A percentile compares a stretch with the other conserved stretches of the same genome.
These are phyloP conservation scores for Erythrocercus mccallii DNA, from an alignment of 2,113 vertebrate species.

Conservation along the genomic window DNA sequence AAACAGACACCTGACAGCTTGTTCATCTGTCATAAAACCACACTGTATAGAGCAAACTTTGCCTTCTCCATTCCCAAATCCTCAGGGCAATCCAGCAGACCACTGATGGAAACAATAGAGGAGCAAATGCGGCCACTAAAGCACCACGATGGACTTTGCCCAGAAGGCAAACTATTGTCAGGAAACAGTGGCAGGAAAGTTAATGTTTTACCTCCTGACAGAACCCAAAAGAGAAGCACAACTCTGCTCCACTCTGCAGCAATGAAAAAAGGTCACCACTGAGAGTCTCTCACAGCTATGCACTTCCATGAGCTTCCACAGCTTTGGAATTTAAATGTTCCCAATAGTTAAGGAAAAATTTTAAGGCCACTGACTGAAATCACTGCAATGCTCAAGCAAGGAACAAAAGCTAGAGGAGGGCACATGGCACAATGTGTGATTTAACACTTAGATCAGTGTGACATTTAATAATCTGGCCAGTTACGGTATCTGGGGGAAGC, in stretches of 20 bases:
- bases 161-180: not conserved
- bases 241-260: not conserved
- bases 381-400: not conserved
- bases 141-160: not conserved
- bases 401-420: not conserved
- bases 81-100: not conserved
- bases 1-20: not conserved
- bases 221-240: not conserved
- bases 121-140: not conserved
- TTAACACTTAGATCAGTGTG: not conserved
- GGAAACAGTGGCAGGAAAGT: not conserved
- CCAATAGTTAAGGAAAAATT: not conserved
- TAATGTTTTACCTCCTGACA: slow-evolving; percentile 38
- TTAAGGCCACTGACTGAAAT: not conserved
- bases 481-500: not conserved
- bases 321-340: not conserved
- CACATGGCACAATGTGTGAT: not conserved
- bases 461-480: not conserved
- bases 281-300: not conserved
- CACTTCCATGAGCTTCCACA: not conserved
- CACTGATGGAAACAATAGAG: not conserved
- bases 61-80: not conserved
- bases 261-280: not conserved
- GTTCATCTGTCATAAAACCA: not conserved
- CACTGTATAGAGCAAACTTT: not conserved